phyloP scores from a whole-genome alignment of 2,888 invertebrate species.

The Thalpophila matura region DNA sequence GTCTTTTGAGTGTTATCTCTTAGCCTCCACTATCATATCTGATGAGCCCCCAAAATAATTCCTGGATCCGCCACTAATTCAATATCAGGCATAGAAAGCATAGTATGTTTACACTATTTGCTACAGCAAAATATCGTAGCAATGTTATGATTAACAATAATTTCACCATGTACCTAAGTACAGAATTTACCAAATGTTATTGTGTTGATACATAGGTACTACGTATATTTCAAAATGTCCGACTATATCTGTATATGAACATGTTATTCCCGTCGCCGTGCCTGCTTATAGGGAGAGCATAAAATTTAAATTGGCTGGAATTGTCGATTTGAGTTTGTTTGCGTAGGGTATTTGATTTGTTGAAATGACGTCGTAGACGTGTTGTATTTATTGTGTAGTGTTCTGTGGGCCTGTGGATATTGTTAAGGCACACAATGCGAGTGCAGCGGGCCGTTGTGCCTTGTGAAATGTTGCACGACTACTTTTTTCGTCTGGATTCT shows the following conservation, averaged over 20 bases:
- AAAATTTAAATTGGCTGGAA: conserved; percentile 84
- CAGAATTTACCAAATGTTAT: conserved; percentile 34
- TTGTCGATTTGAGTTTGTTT: conserved; percentile 84
- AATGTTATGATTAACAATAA: conserved; percentile 34
- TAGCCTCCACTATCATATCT: no score
- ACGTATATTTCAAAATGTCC: conserved; percentile 43
- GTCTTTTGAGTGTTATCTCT: no score
- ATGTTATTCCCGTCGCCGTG: conserved; percentile 67
- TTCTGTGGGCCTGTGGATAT: conserved; percentile 84
- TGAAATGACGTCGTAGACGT: conserved; percentile 83
- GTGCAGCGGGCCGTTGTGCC: conserved; percentile 90
- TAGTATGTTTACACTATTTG: conserved; percentile 9
- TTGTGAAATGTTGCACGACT: conserved; percentile 91
- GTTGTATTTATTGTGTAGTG: conserved; percentile 85
- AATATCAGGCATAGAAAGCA: not conserved
- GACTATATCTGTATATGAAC: conserved; percentile 57
- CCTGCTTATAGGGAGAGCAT: conserved; percentile 72
- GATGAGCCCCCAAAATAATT: no score
- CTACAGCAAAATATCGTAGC: conserved; percentile 8
- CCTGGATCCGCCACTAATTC: not conserved
- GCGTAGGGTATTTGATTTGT: conserved; percentile 85
- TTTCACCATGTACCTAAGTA: conserved; percentile 12
- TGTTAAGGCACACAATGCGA: conserved; percentile 89
- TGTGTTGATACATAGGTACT: conserved; percentile 34
- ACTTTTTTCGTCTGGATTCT: conserved; percentile 91